Evolutionary conservation across 2,888 invertebrate genomes (phyloP).

Genomic region (Lapara coniferarum): DNA sequence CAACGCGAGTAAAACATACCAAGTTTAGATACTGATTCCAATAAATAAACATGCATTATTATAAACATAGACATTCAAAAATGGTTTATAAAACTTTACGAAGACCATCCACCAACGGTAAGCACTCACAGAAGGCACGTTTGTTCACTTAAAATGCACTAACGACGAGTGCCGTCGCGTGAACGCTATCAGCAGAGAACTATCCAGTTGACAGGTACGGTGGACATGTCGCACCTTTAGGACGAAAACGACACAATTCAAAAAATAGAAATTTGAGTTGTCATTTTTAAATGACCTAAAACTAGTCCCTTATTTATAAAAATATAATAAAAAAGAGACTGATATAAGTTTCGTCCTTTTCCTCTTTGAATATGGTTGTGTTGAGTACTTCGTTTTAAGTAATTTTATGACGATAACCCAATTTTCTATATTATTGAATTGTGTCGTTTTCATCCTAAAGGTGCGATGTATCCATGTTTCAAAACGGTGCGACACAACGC

Average conservation of each 20-base stretch:
- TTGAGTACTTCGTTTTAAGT: too few relatives aligned
- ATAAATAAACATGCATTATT: conserved; percentile 28
- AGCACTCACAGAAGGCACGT: conserved; percentile 55
- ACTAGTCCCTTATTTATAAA: too few relatives aligned
- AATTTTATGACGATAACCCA: too few relatives aligned
- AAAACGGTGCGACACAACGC: conserved; percentile 35
- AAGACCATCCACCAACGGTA: conserved; percentile 44
- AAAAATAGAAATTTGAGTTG: too few relatives aligned
- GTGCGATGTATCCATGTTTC: conserved; percentile 37
- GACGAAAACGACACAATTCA: too few relatives aligned
- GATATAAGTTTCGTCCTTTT: too few relatives aligned
- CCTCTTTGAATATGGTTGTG: too few relatives aligned
- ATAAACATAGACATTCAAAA: conserved; percentile 36
- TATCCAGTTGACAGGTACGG: conserved; percentile 36
- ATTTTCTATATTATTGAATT: too few relatives aligned
- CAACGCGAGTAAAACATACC: conserved; percentile 13
- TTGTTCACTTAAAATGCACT: conserved; percentile 38
- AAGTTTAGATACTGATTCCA: conserved; percentile 29
- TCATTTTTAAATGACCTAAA: too few relatives aligned
- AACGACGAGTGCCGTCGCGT: conserved; percentile 29
- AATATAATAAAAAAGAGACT: too few relatives aligned
- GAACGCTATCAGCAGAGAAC: conserved; percentile 30
- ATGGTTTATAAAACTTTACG: conserved; percentile 43
- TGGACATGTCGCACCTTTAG: too few relatives aligned
- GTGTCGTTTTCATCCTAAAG: too few relatives aligned